Base-by-base conservation (phyloP, 2,888 invertebrate genomes). In the Synanthedon formicaeformis region DNA sequence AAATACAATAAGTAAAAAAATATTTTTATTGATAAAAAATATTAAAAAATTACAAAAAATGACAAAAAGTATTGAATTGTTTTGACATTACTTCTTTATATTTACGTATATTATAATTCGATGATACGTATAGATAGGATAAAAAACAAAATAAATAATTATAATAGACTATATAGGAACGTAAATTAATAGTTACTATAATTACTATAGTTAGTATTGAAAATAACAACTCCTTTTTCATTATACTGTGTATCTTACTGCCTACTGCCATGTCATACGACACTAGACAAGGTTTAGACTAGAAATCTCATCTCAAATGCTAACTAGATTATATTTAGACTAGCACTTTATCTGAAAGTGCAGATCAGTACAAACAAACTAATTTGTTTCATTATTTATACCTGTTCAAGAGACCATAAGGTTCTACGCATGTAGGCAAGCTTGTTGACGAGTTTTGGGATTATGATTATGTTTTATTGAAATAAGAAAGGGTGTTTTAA, bases 301-400 rank as follows among this genome's bases (percentile, higher is more conserved):
- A 49, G 49, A 49, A 56, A 59, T 52, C 56, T 57, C 62, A 58
- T 59, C 58, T 60, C 51, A 55, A 58, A 67, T 65, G 65, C 65
- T 67, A 71, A 73, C 67, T 65, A 64, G 71, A 62, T 63, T 75
- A 71, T 71, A 72, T 71, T 72, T 69, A 75, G 64, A 57, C 23
- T 59, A 57, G 61, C 10, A 58, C 58, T 52, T 64, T 69, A 75
- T 74, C 76, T 61, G 49, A 54, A 51, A 59, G 56, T 55, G 61
- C 23, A 52, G 68, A 74, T 73, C 73, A 66, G 66, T 60, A 69
- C 73, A 80, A 78, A 80, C 78, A 79, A 66, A 73, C 74, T 69
- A 62, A 77, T 80, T 75, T 71, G 69, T 68, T 61, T 58, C 56
- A 58, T 69, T 72, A 71, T 78, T 80, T 79, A 79, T 75, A 57